Conservation (phyloP, 1,140 invertebrate species). For the Diploscapter pachys region DNA sequence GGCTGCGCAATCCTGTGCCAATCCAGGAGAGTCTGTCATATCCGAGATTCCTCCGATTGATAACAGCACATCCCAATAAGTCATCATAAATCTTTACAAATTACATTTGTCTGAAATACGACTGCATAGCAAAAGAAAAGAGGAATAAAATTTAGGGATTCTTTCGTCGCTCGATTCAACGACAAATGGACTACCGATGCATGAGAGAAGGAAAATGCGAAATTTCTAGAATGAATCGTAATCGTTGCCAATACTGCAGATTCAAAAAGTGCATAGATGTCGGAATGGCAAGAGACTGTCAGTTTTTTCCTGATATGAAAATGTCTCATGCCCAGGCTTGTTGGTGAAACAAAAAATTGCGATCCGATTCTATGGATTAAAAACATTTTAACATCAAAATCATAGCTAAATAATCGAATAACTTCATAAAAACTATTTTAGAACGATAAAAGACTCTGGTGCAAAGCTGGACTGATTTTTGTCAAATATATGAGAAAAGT, state of each 20-base stretch:
- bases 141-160: slow-evolving; percentile 65
- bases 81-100: background rate
- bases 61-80: background rate
- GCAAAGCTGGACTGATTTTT: background rate
- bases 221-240: slow-evolving; percentile 88
- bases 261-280: slow-evolving; percentile 97
- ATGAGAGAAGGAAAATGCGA: slow-evolving; percentile 91
- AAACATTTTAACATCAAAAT: too few species aligned
- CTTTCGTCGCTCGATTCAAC: slow-evolving; percentile 81
- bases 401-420: too few species aligned
- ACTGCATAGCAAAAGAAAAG: background rate
- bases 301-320: background rate
- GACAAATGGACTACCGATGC: slow-evolving; percentile 95
- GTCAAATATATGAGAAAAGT: background rate
- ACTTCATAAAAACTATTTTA: too few species aligned
- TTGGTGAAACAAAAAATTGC: too few species aligned
- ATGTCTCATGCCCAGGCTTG: slow-evolving; percentile 1
- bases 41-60: background rate
- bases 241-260: slow-evolving; percentile 94
- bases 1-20: background rate
- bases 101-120: background rate
- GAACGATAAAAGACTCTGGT: too few species aligned
- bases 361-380: too few species aligned
- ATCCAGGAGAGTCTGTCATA: background rate
- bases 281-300: slow-evolving; percentile 60